Evolutionary conservation across 2,797 vertebrate genomes (phyloP), one percentile per base, ranked within the genome.

Genomic region (Columba guinea): DNA sequence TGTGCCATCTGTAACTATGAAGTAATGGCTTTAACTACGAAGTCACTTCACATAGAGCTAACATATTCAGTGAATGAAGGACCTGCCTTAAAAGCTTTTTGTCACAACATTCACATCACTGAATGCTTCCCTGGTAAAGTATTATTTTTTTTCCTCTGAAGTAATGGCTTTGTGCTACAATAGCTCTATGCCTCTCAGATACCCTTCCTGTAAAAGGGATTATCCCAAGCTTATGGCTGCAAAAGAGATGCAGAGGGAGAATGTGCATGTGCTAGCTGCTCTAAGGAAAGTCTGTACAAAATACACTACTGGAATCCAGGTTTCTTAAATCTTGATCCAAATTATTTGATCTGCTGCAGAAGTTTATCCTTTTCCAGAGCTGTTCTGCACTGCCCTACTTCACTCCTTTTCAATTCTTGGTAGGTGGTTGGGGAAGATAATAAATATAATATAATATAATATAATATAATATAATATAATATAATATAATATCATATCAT

Each of bases 161-260:
- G 19, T 68, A 63, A 59, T 35, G 52, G 20, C 11, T 81, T 93
- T 41, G 22, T 77, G 39, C 22, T 67, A 30, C 62, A 70, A 3
- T 52, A 60, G 71, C 41, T 90, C 19, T 59, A 5, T 48, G 17
- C 23, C 35, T 27, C 35, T 81, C 27, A 37, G 35, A 52, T 39
- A 63, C 27, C 27, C 64, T 76, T 46, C 41, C 32, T 41, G 12
- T 15, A 75, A 83, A 91, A 62, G 34, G 22, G 16, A 28, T 58
- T 75, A 49, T 16, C 34, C n/a, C 5, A 0, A 73, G 24, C 59
- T 81, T 71, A 44, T 34, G 20, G 14, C 17, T 0, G 0, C 11
- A 35, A 84, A 80, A 89, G 7, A 35, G 30, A 26, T 21, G 19
- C 60, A 73, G 34, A 83, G 44, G 16, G n/a, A 67, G 79, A 69